Percentiles rank a stretch among this genome's conserved stretches.
Conservation (phyloP, 1,140 invertebrate species). For the Caligus rogercresseyi region DNA sequence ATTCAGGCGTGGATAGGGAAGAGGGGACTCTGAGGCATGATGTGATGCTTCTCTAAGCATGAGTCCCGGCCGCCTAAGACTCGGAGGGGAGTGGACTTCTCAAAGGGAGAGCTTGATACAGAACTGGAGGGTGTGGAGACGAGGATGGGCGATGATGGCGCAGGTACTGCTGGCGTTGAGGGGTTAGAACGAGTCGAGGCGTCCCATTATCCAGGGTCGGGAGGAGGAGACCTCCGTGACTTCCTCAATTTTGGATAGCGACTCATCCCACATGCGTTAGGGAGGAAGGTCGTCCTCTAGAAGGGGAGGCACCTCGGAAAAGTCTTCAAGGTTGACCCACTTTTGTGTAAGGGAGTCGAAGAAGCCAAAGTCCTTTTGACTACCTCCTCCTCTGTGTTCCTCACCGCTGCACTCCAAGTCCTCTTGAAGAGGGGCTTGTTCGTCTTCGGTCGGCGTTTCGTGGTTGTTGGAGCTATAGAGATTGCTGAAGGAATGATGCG, state of each 20-base stretch:
- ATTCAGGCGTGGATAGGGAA: neutral
- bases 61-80: too few species aligned
- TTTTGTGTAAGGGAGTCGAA: neutral
- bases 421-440: neutral
- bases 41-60: too few species aligned
- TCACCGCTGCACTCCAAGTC: neutral
- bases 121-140: neutral
- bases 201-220: too few species aligned
- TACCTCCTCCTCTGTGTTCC: neutral
- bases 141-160: neutral
- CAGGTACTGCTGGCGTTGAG: too few species aligned
- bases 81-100: neutral
- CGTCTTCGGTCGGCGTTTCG: neutral
- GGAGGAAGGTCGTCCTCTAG: neutral
- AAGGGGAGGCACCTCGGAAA: neutral
- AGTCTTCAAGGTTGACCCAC: neutral
- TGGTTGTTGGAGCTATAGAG: neutral
- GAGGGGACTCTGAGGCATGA: too few species aligned
- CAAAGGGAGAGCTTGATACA: neutral
- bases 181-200: too few species aligned
- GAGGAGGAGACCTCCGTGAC: neutral
- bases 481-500: neutral
- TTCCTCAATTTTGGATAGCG: neutral
- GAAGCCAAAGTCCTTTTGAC: neutral
- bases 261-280: neutral